phyloP scores from a whole-genome alignment of 2,113 vertebrate species.

The Anthoscopus minutus region DNA sequence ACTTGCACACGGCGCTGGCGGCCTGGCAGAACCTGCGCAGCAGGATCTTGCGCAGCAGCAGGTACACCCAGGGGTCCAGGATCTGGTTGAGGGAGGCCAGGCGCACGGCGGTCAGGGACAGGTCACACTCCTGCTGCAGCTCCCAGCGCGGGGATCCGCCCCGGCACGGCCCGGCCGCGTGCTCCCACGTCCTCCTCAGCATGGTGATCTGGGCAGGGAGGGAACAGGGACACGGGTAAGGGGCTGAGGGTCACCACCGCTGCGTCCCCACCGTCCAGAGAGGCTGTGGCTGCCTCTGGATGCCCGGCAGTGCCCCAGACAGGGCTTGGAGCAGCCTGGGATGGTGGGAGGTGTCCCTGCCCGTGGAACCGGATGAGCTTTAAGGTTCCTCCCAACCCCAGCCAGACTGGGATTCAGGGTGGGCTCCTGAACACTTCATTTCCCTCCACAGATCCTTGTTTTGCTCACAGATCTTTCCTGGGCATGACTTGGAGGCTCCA shows the following conservation, averaged over 20 bases:
- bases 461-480: not conserved
- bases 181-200: constrained; percentile 79
- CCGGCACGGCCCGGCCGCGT: constrained; percentile 77
- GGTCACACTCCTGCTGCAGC: constrained; percentile 75
- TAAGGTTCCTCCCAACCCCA: not conserved
- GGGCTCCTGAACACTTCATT: not conserved
- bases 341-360: not conserved
- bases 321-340: not conserved
- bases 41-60: constrained; percentile 90
- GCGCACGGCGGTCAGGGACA: constrained; percentile 86
- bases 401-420: too few relatives aligned
- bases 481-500: rapidly evolving
- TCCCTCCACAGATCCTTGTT: not conserved
- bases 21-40: constrained; percentile 86
- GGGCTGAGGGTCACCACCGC: not conserved
- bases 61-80: constrained; percentile 96
- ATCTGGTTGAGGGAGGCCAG: constrained; percentile 97
- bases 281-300: not conserved
- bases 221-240: rapidly evolving
- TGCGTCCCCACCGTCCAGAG: rapidly evolving
- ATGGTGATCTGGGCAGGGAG: constrained; percentile 77
- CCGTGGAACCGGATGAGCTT: rapidly evolving
- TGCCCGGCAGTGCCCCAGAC: rapidly evolving
- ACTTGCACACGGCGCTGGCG: constrained; percentile 84
- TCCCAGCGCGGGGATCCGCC: not conserved